Evolutionary conservation across 2,797 vertebrate genomes (phyloP), one percentile per base, ranked within the genome.

Genomic region (Potorous gilbertii): DNA sequence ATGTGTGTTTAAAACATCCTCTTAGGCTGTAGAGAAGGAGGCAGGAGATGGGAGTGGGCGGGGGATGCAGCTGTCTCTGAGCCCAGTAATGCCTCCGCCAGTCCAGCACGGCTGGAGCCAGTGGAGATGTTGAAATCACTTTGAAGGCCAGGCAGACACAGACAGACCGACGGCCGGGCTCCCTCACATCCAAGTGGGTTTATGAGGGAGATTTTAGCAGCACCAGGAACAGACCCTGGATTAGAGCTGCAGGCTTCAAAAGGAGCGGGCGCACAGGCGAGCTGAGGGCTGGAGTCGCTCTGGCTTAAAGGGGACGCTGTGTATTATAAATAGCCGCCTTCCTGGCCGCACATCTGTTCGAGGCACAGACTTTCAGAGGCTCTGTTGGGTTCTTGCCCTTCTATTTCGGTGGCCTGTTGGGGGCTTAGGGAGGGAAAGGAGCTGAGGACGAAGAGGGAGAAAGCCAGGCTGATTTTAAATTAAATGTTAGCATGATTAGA

Each of bases 201-300:
- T 96, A 97, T 0, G 81, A 98, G 95, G 93, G 97, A 95, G 97
- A 81, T 94, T 95, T 97, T 96, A 97, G 96, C 95, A 95, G 97
- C 96, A 90, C 93, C 95, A 97, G 97, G 97, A 97, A 95, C 97
- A 97, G 98, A 97, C 97, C 95, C 98, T 46, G 59, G 98, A 97
- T 98, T 97, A 98, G 97, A 98, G 98, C 98, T 96, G 34, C 21
- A 92, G 97, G 97, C 98, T 98, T 98, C 98, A 97, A 98, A 98
- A 97, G 96, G 95, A 97, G 97, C 97, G 95, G 90, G 94, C 56
- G 97, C 97, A 97, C 91, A 54, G 62, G 50, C 95, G 96, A 97
- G 98, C 98, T 55, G 93, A 98, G 96, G 95, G 96, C 97, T 97
- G 97, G 96, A 98, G 98, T 96, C 95, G 90, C 96, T 96, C 92